Conservation (phyloP, 2,888 invertebrate genomes). For the Chromoteleia sp. region DNA sequence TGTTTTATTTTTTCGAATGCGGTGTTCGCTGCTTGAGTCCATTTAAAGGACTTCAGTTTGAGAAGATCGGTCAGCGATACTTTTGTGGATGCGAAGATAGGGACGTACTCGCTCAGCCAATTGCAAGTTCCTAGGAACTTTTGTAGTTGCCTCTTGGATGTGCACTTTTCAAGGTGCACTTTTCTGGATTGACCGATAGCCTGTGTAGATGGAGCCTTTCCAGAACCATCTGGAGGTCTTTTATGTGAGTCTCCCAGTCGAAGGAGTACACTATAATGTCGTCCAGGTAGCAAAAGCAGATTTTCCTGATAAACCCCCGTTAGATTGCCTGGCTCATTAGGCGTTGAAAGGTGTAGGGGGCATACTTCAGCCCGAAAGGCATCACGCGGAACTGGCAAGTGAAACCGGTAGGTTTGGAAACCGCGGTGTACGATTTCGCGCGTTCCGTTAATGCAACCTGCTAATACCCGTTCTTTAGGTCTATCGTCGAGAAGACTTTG, state of each 20-base stretch:
- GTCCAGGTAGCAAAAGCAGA: conserved; percentile 74
- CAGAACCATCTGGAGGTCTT: background rate
- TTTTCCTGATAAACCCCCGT: conserved; percentile 49
- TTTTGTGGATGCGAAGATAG: background rate
- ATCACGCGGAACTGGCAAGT: conserved; percentile 75
- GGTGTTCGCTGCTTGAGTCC: too few relatives aligned
- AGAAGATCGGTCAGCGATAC: background rate
- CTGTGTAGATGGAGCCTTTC: background rate
- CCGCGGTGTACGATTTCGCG: conserved; percentile 4
- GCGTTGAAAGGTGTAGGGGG: conserved; percentile 73
- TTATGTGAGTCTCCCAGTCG: conserved; percentile 66
- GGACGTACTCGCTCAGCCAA: background rate
- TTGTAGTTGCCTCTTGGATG: background rate
- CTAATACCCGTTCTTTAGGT: conserved; percentile 76
- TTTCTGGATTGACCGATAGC: background rate
- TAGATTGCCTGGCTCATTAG: conserved; percentile 73
- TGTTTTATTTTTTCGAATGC: too few relatives aligned
- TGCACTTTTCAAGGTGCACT: background rate
- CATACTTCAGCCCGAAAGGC: conserved; percentile 70
- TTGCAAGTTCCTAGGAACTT: background rate
- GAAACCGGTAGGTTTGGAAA: conserved; percentile 55
- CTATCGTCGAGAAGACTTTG: conserved; percentile 73
- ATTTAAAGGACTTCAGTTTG: too few relatives aligned
- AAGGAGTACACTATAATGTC: conserved; percentile 75
- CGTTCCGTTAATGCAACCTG: conserved; percentile 75